phyloP scores from a whole-genome alignment of 2,888 invertebrate genomes.

The Drosophila pseudotalamancana region DNA sequence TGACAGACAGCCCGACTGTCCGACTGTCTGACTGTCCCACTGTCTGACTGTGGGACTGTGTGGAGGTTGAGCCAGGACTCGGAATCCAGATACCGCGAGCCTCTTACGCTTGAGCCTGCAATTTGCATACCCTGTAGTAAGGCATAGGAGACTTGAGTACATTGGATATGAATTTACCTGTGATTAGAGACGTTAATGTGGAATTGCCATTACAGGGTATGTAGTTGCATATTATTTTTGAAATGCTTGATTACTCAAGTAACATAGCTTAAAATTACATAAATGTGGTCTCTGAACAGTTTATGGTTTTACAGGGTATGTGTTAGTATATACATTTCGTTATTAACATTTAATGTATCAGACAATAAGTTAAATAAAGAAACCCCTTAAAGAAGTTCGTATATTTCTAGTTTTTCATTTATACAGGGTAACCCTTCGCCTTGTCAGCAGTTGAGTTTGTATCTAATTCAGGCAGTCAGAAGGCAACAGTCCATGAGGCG shows the following conservation, averaged over 20 bases:
- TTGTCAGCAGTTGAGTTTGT: constrained; percentile 4
- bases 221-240: neutral
- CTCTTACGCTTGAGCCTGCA: constrained; percentile 74
- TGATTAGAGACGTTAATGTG: neutral
- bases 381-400: too few species aligned
- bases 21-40: too few species aligned
- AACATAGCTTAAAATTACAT: too few species aligned
- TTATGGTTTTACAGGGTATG: constrained; percentile 3
- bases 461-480: constrained; percentile 55
- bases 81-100: constrained; percentile 30
- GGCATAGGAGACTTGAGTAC: neutral
- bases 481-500: constrained; percentile 25
- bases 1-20: constrained; percentile 71
- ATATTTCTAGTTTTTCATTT: neutral
- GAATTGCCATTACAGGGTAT: neutral
- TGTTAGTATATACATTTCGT: neutral
- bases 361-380: too few species aligned
- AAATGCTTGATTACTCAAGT: neutral
- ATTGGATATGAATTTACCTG: neutral
- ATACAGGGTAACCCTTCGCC: constrained; percentile 2
- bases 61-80: constrained; percentile 36
- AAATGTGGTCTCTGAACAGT: too few species aligned
- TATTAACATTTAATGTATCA: too few species aligned
- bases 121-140: constrained; percentile 35
- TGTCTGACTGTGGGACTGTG: constrained; percentile 33